Evolutionary conservation across 2,888 invertebrate genomes (phyloP).

Genomic region (Sphaerophoria taeniata): DNA sequence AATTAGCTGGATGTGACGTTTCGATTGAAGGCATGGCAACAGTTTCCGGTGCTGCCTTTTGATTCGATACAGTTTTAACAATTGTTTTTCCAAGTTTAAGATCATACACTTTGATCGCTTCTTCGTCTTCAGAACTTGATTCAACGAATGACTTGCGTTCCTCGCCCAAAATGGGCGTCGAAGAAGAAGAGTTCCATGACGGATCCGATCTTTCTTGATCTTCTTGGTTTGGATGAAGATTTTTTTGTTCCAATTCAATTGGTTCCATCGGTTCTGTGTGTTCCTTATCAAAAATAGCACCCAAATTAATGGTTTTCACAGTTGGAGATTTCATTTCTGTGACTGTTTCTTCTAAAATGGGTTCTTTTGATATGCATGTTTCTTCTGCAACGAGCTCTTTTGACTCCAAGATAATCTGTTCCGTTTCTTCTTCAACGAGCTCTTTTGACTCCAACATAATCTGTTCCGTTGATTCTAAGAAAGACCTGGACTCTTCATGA

Average conservation of each 20-base stretch:
- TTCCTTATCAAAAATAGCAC: too few relatives aligned
- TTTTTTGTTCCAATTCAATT: too few relatives aligned
- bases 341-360: too few relatives aligned
- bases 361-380: too few relatives aligned
- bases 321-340: too few relatives aligned
- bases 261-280: too few relatives aligned
- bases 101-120: conserved; percentile 81
- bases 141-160: conserved; percentile 78
- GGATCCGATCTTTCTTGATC: conserved; percentile 77
- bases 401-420: conserved; percentile 62
- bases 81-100: conserved; percentile 81
- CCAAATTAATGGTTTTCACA: too few relatives aligned
- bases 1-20: conserved; percentile 67
- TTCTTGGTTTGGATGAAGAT: conserved; percentile 63
- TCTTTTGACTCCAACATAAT: conserved; percentile 77
- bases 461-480: conserved; percentile 73
- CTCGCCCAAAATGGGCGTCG: conserved; percentile 71
- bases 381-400: conserved; percentile 80
- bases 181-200: conserved; percentile 78
- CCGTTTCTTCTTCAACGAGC: too few relatives aligned
- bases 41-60: conserved; percentile 74
- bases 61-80: conserved; percentile 76
- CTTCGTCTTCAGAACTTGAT: conserved; percentile 82
- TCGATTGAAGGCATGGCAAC: conserved; percentile 65
- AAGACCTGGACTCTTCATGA: conserved; percentile 79